Base-by-base conservation (phyloP, 2,797 vertebrate species). In the Neopelma chrysocephalum region DNA sequence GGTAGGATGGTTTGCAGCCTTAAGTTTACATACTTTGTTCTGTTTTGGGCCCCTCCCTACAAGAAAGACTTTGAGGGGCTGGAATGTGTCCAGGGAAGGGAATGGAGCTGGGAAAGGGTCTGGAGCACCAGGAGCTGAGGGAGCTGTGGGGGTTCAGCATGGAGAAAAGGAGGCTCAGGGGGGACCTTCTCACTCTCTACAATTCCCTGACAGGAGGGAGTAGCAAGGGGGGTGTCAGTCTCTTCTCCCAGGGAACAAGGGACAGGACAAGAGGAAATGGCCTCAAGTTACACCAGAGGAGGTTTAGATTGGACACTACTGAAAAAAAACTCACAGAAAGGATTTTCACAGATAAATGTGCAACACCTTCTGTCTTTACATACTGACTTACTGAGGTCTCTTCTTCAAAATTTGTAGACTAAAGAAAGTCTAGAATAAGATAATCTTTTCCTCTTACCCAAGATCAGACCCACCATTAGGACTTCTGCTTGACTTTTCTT, bases 201-300 rank as follows among this genome's bases (percentile, higher is more conserved):
- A 61, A 0, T 11, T 48, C 62, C 26, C 36, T 50, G 70, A 6
- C 15, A n/a, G 31, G 22, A 45, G 62, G 32, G 3, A 26, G 32
- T 17, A 12, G 5, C 22, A 11, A 34, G 3, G 25, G 6, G 6
- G 8, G 12, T 43, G 3, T 17, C 0, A 0, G 20, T 2, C 36
- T 29, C 23, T 29, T n/a, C 27, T 21, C 23, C 16, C 43, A 22
- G 10, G 4, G 17, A 17, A 62, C 8, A 56, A 50, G 0, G 22
- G 51, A n/a, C 20, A 29, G 23, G 23, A 6, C 16, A 23, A 19
- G 23, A 34, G 8, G 50, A 57, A 64, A 45, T 4, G 18, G 22
- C 31, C 26, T 47, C 54, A 16, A 11, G 17, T 48, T 54, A 16
- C 4, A 1, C 9, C 20, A 22, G 18, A 11, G 40, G 7, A 36